These are phyloP conservation scores for Spodoptera litura DNA, from an alignment of 1,140 invertebrate genomes.

Conservation along the genomic window DNA sequence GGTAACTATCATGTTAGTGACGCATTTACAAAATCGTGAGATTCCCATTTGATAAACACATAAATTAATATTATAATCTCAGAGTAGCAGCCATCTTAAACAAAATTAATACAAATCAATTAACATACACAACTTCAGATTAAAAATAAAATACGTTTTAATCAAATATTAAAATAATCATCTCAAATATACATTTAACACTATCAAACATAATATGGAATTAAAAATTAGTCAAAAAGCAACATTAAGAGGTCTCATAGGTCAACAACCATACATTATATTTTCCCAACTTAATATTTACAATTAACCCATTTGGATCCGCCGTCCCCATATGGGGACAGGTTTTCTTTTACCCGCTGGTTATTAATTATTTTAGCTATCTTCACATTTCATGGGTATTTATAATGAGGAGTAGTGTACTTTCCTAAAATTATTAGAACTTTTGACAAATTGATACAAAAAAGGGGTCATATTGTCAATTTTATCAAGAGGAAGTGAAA, in stretches of 20 bases:
- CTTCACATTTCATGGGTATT: too few species aligned
- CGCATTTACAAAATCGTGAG: too few species aligned
- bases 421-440: too few species aligned
- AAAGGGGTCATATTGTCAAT: too few species aligned
- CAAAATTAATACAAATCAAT: slow-evolving; percentile 14
- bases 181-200: background rate
- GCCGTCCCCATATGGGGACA: too few species aligned
- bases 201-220: background rate
- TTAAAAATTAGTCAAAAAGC: slow-evolving; percentile 4
- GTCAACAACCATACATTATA: background rate
- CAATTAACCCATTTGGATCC: too few species aligned
- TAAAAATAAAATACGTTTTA: slow-evolving; percentile 11
- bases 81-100: slow-evolving; percentile 22
- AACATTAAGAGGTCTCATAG: background rate
- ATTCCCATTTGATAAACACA: background rate
- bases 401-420: too few species aligned
- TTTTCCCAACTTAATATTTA: slow-evolving; percentile 8
- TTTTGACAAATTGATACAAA: too few species aligned
- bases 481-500: too few species aligned
- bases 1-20: too few species aligned
- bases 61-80: slow-evolving; percentile 1
- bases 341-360: too few species aligned
- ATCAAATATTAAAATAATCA: slow-evolving; percentile 2
- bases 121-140: slow-evolving; percentile 1
- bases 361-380: too few species aligned